These are phyloP conservation scores for Sericinus montela DNA, from an alignment of 2,888 invertebrate genomes.

Conservation along the genomic window DNA sequence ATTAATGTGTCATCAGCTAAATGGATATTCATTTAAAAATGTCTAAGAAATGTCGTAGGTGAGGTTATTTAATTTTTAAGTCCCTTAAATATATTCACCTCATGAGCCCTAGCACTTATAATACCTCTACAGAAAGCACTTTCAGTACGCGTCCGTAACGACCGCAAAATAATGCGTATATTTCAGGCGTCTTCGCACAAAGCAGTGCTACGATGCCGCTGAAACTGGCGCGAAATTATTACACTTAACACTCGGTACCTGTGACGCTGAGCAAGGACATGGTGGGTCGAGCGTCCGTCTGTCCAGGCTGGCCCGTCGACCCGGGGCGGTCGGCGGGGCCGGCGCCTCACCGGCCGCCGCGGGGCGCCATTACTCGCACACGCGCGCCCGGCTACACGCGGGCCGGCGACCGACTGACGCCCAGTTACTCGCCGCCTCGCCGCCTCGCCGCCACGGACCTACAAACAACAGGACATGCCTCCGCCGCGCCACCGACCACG, in stretches of 20 bases:
- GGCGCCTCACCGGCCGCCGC: slow-evolving; percentile 78
- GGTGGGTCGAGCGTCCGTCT: slow-evolving; percentile 61
- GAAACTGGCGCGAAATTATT: slow-evolving; percentile 32
- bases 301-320: slow-evolving; percentile 73
- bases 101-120: slow-evolving; percentile 18
- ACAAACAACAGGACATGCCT: slow-evolving; percentile 34
- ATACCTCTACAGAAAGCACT: slow-evolving; percentile 19
- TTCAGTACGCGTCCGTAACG: slow-evolving; percentile 45
- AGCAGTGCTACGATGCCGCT: slow-evolving; percentile 33
- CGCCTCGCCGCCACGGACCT: slow-evolving; percentile 40
- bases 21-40: too few relatives aligned
- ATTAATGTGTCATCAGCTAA: too few relatives aligned
- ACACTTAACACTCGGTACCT: slow-evolving; percentile 51
- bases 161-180: slow-evolving; percentile 48
- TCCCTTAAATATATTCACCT: too few relatives aligned
- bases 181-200: slow-evolving; percentile 37
- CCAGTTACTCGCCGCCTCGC: slow-evolving; percentile 43
- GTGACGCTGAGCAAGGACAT: slow-evolving; percentile 80
- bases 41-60: too few relatives aligned
- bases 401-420: slow-evolving; percentile 70
- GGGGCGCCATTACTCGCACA: slow-evolving; percentile 68
- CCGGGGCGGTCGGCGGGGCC: slow-evolving; percentile 78
- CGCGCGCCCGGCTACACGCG: slow-evolving; percentile 66
- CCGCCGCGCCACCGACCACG: slow-evolving; percentile 31
- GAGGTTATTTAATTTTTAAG: too few relatives aligned